Base-by-base conservation (phyloP, 2,888 invertebrate species). In the Rhogogaster chlorosoma region DNA sequence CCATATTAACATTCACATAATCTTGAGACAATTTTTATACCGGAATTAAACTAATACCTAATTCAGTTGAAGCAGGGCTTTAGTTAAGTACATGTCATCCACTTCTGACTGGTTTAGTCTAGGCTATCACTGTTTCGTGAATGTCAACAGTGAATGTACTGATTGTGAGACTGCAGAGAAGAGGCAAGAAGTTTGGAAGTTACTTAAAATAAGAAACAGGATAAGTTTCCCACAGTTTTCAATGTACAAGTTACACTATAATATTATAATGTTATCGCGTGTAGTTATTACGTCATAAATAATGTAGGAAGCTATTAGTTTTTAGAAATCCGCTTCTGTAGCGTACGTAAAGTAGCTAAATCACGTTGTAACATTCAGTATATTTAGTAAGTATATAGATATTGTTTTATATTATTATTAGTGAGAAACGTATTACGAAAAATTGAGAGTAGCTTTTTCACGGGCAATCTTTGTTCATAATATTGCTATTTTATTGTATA, bases 331-430 rank as follows among this genome's bases (percentile, higher is more conserved):
- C 36, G 10, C n/a, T 80, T 64, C 80, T 80, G 38, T 61, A 80
- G 12, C 9, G 18, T 70, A 73, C 9, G 53, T 32, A 80, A 18
- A 36, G 6, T 80, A 61, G 80, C 26, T 80, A 61, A 36, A 80
- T 36, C 61, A 80, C 10, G 22, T 36, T 83, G 67, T 42, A 29
- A 83, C 29, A 61, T 61, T 57, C 26, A 61, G 18, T 77, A 45
- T 77, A 53, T 45, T 2, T 32, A 49, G 4, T 80, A 80, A 18
- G 36, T 61, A 61, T 61, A 61, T 38, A 61, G 29, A 61, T 38
- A 61, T 83, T 67, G 53, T 45, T 83, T 83, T 67, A 83, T 83
- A 67, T 83, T 38, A 67, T 83, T 26, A 45, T 67, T 83, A 67
- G 83, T 70, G 67, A 83, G 70, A 83, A 22, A 61, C 38, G 29